Conservation (phyloP, 2,113 vertebrate species). For the Alectura lathami region DNA sequence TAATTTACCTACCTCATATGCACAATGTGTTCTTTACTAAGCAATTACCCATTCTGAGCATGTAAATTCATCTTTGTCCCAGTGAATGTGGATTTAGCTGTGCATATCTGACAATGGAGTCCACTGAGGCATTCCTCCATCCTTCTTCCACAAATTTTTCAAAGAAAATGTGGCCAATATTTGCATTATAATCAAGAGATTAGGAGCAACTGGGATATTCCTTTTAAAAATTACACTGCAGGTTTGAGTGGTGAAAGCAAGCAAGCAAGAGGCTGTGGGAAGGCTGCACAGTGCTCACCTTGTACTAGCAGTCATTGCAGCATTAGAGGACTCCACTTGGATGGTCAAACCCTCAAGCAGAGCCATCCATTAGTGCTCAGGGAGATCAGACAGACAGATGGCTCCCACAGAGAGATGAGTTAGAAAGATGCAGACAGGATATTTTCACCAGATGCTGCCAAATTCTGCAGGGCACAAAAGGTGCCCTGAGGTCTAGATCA, state of each 20-base stretch:
- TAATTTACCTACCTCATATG: background rate
- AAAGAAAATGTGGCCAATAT: slow-evolving; percentile 21
- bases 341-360: slow-evolving; percentile 45
- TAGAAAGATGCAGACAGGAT: slow-evolving; percentile 37
- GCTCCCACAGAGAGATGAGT: slow-evolving; percentile 34
- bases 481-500: slow-evolving; percentile 23
- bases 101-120: background rate
- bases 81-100: background rate
- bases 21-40: background rate
- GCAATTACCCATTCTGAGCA: background rate
- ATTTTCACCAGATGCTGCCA: slow-evolving; percentile 45
- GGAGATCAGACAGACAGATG: slow-evolving; percentile 60
- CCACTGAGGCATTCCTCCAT: background rate
- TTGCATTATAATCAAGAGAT: background rate
- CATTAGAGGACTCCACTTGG: background rate
- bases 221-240: background rate
- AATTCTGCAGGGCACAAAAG: slow-evolving; percentile 19
- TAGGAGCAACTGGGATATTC: background rate
- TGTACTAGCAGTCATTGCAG: background rate
- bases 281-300: background rate
- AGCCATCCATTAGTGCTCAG: background rate
- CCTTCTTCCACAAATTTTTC: background rate
- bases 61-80: background rate
- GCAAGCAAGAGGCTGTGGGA: background rate
- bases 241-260: background rate